Conservation (phyloP, 2,888 invertebrate genomes). For the Geotrupes spiniger region DNA sequence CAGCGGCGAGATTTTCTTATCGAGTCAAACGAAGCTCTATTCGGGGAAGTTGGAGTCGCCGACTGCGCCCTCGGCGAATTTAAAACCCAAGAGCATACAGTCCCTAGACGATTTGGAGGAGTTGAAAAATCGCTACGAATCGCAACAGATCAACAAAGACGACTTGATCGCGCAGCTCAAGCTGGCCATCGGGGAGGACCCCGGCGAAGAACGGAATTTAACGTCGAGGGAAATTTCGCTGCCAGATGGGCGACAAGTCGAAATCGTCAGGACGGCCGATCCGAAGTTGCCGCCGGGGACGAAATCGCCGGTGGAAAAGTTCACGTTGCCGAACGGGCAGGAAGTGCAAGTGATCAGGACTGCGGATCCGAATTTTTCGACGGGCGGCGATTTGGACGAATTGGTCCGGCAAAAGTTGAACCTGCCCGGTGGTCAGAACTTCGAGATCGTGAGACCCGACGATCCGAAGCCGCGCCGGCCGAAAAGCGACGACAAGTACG, state of each 20-base stretch:
- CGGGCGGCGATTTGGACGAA: constrained; percentile 29
- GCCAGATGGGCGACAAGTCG: constrained; percentile 72
- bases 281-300: constrained; percentile 57
- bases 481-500: constrained; percentile 43
- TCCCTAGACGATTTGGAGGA: constrained; percentile 45
- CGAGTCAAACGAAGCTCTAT: constrained; percentile 17
- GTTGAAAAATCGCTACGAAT: constrained; percentile 47
- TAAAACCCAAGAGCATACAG: constrained; percentile 42
- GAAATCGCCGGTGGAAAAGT: constrained; percentile 70
- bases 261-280: constrained; percentile 63
- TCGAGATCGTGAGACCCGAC: constrained; percentile 63
- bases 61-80: constrained; percentile 53
- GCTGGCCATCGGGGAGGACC: constrained; percentile 68
- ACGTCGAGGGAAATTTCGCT: constrained; percentile 72
- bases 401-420: constrained; percentile 10
- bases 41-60: constrained; percentile 19
- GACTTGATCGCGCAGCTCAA: constrained; percentile 72
- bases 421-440: constrained; percentile 70
- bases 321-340: constrained; percentile 72
- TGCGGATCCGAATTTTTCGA: constrained; percentile 62
- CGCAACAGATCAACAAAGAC: constrained; percentile 64
- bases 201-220: constrained; percentile 64
- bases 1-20: constrained; percentile 29
- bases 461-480: constrained; percentile 60
- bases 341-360: constrained; percentile 66